Conservation (phyloP, 1,140 invertebrate species). For the Lanistes nyassanus region DNA sequence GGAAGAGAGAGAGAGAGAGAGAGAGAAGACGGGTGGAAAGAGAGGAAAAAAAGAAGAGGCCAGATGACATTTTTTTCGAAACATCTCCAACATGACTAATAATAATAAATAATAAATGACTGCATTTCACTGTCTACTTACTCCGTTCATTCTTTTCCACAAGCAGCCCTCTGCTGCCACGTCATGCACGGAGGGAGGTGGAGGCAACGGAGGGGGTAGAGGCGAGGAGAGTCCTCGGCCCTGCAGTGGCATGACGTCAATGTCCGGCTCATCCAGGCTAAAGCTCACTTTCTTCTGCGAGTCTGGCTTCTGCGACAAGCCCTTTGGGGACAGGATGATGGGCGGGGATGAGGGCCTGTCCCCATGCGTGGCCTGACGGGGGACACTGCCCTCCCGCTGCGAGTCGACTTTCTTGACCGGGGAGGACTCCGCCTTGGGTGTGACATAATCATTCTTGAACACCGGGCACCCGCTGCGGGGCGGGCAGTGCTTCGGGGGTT, state of each 20-base stretch:
- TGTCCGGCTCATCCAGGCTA: constrained; percentile 29
- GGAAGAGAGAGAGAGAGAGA: constrained; percentile 11
- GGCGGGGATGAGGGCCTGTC: constrained; percentile 2
- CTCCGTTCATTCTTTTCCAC: constrained; percentile 17
- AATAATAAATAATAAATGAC: too few species aligned
- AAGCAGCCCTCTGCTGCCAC: constrained; percentile 7
- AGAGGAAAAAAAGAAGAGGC: background rate
- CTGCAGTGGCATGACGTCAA: constrained; percentile 4
- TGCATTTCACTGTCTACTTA: background rate
- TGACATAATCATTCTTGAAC: constrained; percentile 28
- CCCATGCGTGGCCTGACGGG: background rate
- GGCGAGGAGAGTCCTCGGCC: background rate
- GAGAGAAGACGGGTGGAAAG: constrained; percentile 6
- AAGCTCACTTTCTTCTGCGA: constrained; percentile 41
- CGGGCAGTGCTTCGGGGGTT: background rate
- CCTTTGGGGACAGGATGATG: constrained; percentile 12
- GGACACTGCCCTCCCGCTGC: background rate
- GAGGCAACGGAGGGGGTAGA: background rate
- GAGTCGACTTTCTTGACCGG: background rate
- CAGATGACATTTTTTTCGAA: too few species aligned
- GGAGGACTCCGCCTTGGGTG: background rate
- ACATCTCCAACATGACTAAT: too few species aligned
- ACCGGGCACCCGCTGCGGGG: background rate
- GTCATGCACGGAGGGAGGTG: background rate
- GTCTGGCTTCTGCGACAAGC: constrained; percentile 9